Evolutionary conservation across 2,113 vertebrate species (phyloP).

Genomic region (Turnix velox): DNA sequence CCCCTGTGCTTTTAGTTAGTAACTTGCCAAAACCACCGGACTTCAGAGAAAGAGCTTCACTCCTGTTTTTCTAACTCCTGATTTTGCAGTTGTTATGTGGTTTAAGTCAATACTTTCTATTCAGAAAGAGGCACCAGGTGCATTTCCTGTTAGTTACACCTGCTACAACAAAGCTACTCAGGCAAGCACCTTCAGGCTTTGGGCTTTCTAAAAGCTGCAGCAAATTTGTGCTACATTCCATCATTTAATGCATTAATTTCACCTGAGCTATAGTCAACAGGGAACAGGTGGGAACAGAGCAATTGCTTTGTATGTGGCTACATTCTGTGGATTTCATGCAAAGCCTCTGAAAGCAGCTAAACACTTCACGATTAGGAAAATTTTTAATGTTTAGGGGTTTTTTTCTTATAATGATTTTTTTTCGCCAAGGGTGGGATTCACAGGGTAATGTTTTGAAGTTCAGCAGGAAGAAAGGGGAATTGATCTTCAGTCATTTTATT

Average conservation of each 20-base stretch:
- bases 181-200: neutral
- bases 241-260: neutral
- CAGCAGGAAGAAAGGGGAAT: constrained; percentile 22
- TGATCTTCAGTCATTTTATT: constrained; percentile 55
- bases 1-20: neutral
- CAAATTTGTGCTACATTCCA: neutral
- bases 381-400: neutral
- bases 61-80: neutral
- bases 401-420: neutral
- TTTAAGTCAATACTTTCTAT: neutral
- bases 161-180: neutral
- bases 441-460: constrained; percentile 58
- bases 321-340: neutral
- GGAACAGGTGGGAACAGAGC: neutral
- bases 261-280: neutral
- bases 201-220: neutral
- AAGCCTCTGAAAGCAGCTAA: constrained; percentile 18
- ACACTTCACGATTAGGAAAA: constrained; percentile 11
- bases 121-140: neutral
- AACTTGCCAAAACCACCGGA: neutral
- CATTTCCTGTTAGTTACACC: neutral
- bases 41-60: neutral
- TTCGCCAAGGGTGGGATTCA: neutral
- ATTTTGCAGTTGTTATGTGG: neutral
- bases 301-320: neutral